Percentiles rank a stretch among this genome's conserved stretches.
Conservation (phyloP, 2,113 vertebrate species). For the Lepus timidus region DNA sequence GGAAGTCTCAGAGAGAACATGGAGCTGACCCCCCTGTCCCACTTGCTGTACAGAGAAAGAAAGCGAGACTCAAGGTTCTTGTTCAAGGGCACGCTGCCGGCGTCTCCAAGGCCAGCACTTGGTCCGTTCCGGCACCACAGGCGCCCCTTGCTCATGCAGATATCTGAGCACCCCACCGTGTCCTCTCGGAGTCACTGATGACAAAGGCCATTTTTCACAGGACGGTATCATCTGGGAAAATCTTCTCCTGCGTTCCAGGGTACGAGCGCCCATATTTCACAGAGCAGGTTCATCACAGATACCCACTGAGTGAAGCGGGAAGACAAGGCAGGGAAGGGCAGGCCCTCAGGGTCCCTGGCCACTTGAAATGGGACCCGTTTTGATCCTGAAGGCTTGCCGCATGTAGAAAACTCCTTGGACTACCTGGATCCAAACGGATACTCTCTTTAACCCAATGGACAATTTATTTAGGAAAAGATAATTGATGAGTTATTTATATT, state of each 20-base stretch:
- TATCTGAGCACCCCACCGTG: conserved; percentile 32
- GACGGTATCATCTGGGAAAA: conserved; percentile 73
- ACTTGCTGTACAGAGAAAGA: neutral
- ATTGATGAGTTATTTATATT: conserved; percentile 82
- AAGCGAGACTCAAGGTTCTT: neutral
- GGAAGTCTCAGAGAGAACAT: neutral
- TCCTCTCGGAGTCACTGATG: conserved; percentile 17
- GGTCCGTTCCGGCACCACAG: neutral
- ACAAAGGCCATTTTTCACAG: conserved; percentile 74
- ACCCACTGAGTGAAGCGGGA: conserved; percentile 36
- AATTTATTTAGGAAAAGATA: conserved; percentile 79
- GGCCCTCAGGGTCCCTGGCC: neutral
- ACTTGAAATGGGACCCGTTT: conserved; percentile 20
- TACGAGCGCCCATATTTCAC: conserved; percentile 77
- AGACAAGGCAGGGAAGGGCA: neutral
- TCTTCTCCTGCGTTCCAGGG: conserved; percentile 62
- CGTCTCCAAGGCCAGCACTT: neutral
- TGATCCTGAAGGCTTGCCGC: conserved; percentile 32
- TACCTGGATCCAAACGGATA: conserved; percentile 62
- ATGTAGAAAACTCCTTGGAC: conserved; percentile 63
- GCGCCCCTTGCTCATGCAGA: neutral
- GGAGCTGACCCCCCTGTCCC: neutral
- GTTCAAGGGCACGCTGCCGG: neutral
- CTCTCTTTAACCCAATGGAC: conserved; percentile 78
- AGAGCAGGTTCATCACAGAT: conserved; percentile 76